phyloP scores from a whole-genome alignment of 2,797 vertebrate species.

The Leptatherina wallacei region DNA sequence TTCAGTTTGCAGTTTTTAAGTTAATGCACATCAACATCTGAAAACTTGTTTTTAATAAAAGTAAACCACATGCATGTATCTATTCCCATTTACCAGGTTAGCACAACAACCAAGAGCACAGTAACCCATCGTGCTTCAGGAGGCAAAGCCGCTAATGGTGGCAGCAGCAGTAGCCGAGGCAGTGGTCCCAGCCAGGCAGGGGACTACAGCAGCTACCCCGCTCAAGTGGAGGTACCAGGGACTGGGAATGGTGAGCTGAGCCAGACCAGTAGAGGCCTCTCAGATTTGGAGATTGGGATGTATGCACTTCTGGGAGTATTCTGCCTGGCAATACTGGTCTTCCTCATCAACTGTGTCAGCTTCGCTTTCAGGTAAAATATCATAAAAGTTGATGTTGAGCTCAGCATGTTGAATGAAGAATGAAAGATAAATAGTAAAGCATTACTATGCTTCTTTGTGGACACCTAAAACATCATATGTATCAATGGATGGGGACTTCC shows the following conservation, averaged over 20 bases:
- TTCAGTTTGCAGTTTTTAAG: neutral
- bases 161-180: conserved; percentile 75
- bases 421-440: neutral
- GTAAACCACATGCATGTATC: neutral
- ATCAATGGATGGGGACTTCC: no score
- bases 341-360: conserved; percentile 96
- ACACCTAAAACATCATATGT: no score
- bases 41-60: neutral
- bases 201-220: conserved; percentile 85
- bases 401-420: neutral
- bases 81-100: conserved; percentile 65
- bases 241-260: conserved; percentile 86
- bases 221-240: conserved; percentile 86
- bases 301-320: conserved; percentile 96
- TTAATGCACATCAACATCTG: conserved; percentile 3
- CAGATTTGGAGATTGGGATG: conserved; percentile 97
- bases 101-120: conserved; percentile 85
- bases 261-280: conserved; percentile 88
- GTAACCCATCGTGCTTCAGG: conserved; percentile 77
- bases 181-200: conserved; percentile 79
- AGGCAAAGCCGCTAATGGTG: conserved; percentile 71
- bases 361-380: conserved; percentile 90
- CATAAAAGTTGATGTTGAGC: neutral
- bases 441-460: neutral
- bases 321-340: conserved; percentile 96